These are phyloP conservation scores for Ptychochromis oligacanthus DNA, from an alignment of 2,113 vertebrate genomes.

Conservation along the genomic window DNA sequence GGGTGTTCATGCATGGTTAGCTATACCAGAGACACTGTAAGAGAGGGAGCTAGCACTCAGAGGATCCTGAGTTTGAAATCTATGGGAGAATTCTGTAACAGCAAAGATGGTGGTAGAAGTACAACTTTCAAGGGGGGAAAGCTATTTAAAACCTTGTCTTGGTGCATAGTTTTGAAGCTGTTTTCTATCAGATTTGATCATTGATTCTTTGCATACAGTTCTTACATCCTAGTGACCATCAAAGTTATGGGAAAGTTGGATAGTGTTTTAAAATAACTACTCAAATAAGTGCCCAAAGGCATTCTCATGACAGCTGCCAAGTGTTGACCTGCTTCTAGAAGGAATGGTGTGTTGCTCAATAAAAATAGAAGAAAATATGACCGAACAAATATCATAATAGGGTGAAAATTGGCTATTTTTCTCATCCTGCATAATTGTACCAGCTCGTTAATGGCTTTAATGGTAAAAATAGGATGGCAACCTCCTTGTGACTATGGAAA, in stretches of 20 bases:
- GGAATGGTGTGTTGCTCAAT: no score
- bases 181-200: neutral
- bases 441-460: no score
- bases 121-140: neutral
- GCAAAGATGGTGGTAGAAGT: neutral
- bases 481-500: no score
- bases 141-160: neutral
- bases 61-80: neutral
- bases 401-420: no score
- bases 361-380: no score
- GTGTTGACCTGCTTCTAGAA: neutral
- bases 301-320: neutral
- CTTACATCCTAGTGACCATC: neutral
- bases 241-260: neutral
- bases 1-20: neutral
- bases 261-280: neutral
- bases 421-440: no score
- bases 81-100: accelerated
- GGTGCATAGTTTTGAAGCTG: neutral
- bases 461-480: no score
- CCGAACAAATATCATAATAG: no score
- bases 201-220: neutral
- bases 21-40: neutral
- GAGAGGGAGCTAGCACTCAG: neutral
- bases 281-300: neutral